Evolutionary conservation across 2,113 vertebrate genomes (phyloP), one percentile per base, ranked within the genome.

Genomic region (Pungitius pungitius): DNA sequence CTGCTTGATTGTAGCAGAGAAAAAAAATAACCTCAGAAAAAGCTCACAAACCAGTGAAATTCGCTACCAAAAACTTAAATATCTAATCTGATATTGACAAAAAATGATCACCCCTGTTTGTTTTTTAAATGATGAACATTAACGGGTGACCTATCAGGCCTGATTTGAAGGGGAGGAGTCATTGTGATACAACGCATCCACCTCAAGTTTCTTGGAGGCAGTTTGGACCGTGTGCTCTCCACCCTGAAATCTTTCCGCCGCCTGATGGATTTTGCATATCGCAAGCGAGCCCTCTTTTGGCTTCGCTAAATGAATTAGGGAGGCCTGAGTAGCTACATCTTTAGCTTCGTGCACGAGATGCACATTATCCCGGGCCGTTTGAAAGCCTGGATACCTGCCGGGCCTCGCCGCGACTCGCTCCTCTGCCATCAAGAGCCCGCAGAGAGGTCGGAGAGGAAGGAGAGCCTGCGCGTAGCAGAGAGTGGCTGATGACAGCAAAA

Each of bases 381-480:
- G 86, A 90, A 86, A 87, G 89, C 88, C 73, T 85, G 82, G 87
- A 89, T 89, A 86, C 83, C 83, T 88, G 87, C 78, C 55, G 87
- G 81, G 82, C 64, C 77, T 75, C 60, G 17, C 84, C 68, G 69
- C 56, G 71, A 73, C 87, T n/a, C 43, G 56, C 86, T 77, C 68
- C 27, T 39, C 73, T 76, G 80, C 82, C 79, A 87, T 87, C 86
- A 81, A 78, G 65, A 82, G 85, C 85, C 83, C 83, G 54, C 73
- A 86, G 86, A 88, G 85, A 85, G 78, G 69, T 66, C 37, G 59
- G 57, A 66, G 55, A 73, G 86, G 82, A 73, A 69, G 81, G 77
- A 81, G 67, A 85, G 78, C 79, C 82, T 75, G 81, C 65, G 59
- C 17, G 22, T 55, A 14, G 69, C 51, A 78, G 76, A 86, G 80